These are phyloP conservation scores for Fratercula arctica DNA, from an alignment of 2,797 vertebrate genomes.

Conservation along the genomic window DNA sequence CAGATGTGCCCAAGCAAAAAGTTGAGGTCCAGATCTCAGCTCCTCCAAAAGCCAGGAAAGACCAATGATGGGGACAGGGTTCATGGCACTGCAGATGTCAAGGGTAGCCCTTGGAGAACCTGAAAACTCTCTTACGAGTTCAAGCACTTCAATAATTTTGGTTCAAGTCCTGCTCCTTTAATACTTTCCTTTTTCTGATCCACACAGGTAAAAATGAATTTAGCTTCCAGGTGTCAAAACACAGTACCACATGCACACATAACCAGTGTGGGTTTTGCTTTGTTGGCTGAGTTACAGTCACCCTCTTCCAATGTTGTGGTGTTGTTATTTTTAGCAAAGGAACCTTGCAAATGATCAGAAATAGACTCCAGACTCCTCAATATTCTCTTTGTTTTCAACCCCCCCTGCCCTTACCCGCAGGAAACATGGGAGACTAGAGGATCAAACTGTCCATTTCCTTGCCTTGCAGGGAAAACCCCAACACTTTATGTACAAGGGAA, in stretches of 20 bases:
- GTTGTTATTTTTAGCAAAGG: neutral
- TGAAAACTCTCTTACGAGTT: neutral
- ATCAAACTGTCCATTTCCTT: neutral
- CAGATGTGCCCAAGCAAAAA: neutral
- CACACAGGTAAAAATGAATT: neutral
- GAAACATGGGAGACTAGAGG: neutral
- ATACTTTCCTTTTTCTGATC: neutral
- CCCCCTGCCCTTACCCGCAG: neutral
- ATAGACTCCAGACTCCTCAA: neutral
- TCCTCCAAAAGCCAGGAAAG: neutral
- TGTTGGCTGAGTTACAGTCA: neutral
- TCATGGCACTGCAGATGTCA: neutral
- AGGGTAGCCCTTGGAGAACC: neutral
- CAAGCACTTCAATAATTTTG: neutral
- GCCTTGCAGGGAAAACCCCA: neutral
- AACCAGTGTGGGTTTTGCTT: neutral
- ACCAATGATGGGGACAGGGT: too few species aligned
- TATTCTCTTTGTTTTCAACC: neutral
- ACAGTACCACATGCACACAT: fast-evolving
- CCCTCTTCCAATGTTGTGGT: neutral
- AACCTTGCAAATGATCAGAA: neutral
- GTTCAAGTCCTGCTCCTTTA: neutral
- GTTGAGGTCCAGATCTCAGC: neutral
- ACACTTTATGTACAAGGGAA: neutral
- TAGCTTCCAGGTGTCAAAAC: neutral